Evolutionary conservation across 2,797 vertebrate species (phyloP).

Genomic region (Ara ararauna): DNA sequence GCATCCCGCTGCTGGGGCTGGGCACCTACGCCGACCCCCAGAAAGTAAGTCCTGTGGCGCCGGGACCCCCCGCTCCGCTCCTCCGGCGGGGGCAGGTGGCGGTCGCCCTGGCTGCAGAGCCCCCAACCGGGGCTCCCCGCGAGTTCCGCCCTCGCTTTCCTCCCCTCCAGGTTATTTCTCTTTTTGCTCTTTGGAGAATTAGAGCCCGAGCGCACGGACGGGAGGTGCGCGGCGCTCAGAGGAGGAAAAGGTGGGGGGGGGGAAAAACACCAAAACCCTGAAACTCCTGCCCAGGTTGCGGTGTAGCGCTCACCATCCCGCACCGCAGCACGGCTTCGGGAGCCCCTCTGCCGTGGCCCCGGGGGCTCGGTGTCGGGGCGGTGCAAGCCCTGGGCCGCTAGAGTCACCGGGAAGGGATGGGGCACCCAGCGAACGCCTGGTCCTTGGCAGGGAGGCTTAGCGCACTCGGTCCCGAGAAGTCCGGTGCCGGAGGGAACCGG

Average conservation of each 20-base stretch:
- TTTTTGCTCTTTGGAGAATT: background rate
- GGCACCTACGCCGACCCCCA: slow-evolving; percentile 86
- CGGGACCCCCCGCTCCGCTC: background rate
- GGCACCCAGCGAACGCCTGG: background rate
- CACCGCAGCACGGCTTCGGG: background rate
- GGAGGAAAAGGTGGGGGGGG: background rate
- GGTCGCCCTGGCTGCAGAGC: background rate
- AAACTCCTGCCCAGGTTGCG: background rate
- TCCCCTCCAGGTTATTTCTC: background rate
- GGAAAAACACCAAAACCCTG: background rate
- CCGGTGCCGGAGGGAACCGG: background rate
- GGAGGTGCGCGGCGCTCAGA: background rate
- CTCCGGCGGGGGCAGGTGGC: background rate
- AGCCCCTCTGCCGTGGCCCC: background rate
- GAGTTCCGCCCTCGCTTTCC: background rate
- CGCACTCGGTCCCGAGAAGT: background rate
- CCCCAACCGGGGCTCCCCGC: no score
- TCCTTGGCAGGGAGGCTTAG: background rate
- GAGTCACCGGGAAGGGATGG: background rate
- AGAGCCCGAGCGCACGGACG: background rate
- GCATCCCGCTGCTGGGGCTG: slow-evolving; percentile 88
- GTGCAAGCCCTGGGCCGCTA: background rate
- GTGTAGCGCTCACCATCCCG: background rate
- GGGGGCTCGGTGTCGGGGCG: background rate
- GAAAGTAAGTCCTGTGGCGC: slow-evolving; percentile 75